Base-by-base conservation (phyloP, 2,797 vertebrate species). In the Pogoniulus pusillus region DNA sequence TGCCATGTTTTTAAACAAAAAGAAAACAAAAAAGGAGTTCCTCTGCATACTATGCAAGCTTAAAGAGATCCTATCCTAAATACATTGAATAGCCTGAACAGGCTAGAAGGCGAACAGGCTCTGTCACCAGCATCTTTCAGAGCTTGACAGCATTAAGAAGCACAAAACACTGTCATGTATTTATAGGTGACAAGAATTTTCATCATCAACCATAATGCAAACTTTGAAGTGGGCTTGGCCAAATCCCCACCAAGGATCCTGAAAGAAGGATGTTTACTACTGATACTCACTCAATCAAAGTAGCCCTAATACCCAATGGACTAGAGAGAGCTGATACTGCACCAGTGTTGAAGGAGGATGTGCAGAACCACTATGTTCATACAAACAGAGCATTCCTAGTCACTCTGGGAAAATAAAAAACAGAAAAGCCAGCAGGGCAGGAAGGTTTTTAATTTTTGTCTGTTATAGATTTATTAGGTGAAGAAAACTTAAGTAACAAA, bases 281-380 rank as follows among this genome's bases (percentile, higher is more conserved):
- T 37, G 43, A 68, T 68, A 23, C 4, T n/a, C 16, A 27, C 54
- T 60, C 15, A 75, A 78, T 53, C 0, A 0, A 53, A 84, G 53
- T 8, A 37, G 58, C 34, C 55, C 58, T 47, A 63, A 77, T 85
- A 51, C 26, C 45, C 74, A 71, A 34, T 11, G 18, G 26, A 75
- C 11, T 39, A 78, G 63, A 60, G 41, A 30, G 35, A 3, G 1
- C 17, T 53, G 17, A 26, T 0, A 0, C 24, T 22, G 17, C 51
- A 69, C 30, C 30, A 35, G 55, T 2, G 0, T 0, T 37, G 14
- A 77, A 22, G 27, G 9, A 77, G 14, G 24, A 69, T 19, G 8
- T 11, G 15, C 20, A 41, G 13, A 78, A 59, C 30, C 10, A 59
- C 7, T 8, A 8, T 1, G 6, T n/a, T 45, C 7, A 54, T 59